Evolutionary conservation across 2,888 invertebrate genomes (phyloP).

Genomic region (Tryphoninae sp.): DNA sequence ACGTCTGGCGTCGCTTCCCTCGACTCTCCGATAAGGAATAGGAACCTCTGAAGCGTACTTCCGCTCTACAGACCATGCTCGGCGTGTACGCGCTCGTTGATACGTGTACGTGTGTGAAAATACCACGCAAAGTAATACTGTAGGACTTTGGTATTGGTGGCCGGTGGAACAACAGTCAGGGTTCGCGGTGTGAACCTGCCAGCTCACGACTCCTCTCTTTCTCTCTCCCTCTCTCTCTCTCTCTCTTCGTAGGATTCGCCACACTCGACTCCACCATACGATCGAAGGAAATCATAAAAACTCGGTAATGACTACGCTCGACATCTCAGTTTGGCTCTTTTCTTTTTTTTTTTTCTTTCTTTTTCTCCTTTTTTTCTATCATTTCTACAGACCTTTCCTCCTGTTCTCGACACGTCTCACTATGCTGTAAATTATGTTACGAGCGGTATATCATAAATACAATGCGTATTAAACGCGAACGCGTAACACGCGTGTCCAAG

Average conservation of each 20-base stretch:
- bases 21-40: slow-evolving; percentile 75
- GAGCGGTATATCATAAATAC: not conserved
- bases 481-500: not conserved
- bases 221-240: not conserved
- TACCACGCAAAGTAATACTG: slow-evolving; percentile 29
- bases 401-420: slow-evolving; percentile 4
- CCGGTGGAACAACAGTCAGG: slow-evolving; percentile 13
- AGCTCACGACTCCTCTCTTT: slow-evolving; percentile 13
- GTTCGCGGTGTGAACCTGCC: slow-evolving; percentile 53
- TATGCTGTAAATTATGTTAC: not conserved
- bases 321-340: slow-evolving; percentile 53
- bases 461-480: not conserved
- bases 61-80: slow-evolving; percentile 68
- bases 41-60: slow-evolving; percentile 77
- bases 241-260: not conserved
- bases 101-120: slow-evolving; percentile 9
- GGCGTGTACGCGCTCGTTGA: slow-evolving; percentile 1
- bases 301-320: slow-evolving; percentile 51
- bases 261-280: slow-evolving; percentile 1
- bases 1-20: slow-evolving; percentile 64
- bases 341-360: slow-evolving; percentile 23
- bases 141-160: slow-evolving; percentile 11
- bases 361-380: too few species aligned
- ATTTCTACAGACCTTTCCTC: not conserved
- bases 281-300: slow-evolving; percentile 61